These are phyloP conservation scores for Peromyscus aztecus DNA, from an alignment of 2,797 vertebrate genomes.

Conservation along the genomic window DNA sequence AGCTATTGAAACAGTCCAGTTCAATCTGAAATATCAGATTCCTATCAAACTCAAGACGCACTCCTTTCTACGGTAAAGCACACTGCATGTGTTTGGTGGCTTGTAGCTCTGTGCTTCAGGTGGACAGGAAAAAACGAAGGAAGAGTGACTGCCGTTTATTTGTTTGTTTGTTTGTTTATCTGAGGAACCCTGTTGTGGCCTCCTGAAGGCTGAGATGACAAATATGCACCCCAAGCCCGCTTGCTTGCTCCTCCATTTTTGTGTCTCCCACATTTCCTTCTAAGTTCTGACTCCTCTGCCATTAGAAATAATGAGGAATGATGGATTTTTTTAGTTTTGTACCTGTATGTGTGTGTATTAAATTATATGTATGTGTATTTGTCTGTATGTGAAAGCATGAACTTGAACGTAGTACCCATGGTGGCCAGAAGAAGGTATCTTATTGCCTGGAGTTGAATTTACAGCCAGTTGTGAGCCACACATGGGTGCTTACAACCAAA, in stretches of 20 bases:
- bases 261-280: neutral
- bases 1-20: neutral
- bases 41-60: neutral
- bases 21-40: neutral
- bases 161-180: neutral
- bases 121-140: neutral
- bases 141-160: neutral
- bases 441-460: neutral
- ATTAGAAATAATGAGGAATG: neutral
- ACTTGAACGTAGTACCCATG: too few relatives aligned
- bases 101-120: neutral
- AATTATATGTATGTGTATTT: neutral
- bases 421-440: neutral
- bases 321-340: neutral
- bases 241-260: neutral
- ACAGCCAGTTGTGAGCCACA: neutral
- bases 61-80: neutral
- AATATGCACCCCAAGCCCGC: neutral
- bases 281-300: neutral
- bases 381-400: neutral
- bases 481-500: neutral
- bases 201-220: neutral
- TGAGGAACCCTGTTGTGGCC: neutral
- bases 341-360: neutral
- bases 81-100: neutral